Evolutionary conservation across 2,888 invertebrate species (phyloP).

Genomic region (Lucinisca nassula): DNA sequence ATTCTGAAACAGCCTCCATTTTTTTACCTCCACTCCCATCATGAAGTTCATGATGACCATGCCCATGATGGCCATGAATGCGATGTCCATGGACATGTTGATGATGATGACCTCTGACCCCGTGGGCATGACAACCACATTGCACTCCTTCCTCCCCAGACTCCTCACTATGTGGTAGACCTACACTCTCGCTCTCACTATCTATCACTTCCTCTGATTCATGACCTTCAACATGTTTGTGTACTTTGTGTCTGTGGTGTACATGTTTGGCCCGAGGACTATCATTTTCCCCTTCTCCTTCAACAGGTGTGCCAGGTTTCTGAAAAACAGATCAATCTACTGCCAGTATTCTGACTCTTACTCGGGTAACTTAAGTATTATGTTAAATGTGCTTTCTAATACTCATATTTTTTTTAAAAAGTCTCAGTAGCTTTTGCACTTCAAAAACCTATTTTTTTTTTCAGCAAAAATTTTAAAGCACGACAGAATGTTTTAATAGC

Average conservation of each 20-base stretch:
- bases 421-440: too few relatives aligned
- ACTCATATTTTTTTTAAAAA: too few relatives aligned
- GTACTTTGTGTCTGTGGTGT: constrained; percentile 52
- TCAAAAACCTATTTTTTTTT: too few relatives aligned
- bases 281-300: constrained; percentile 14
- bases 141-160: constrained; percentile 58
- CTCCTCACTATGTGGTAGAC: constrained; percentile 30
- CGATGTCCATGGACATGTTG: constrained; percentile 6
- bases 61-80: constrained; percentile 52
- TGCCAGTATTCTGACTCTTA: too few relatives aligned
- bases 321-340: too few relatives aligned
- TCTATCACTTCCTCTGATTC: constrained; percentile 63
- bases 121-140: constrained; percentile 54
- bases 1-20: background rate
- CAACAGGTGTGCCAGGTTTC: constrained; percentile 66
- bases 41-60: constrained; percentile 64
- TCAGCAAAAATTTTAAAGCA: too few relatives aligned
- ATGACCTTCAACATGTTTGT: constrained; percentile 31
- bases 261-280: background rate
- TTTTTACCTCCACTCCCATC: constrained; percentile 62
- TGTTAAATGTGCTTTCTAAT: too few relatives aligned
- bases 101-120: constrained; percentile 40
- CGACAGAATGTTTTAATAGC: too few relatives aligned
- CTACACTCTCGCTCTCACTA: constrained; percentile 61
- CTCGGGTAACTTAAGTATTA: too few relatives aligned